Conservation (phyloP, 2,113 vertebrate species). For the Xiphias gladius region DNA sequence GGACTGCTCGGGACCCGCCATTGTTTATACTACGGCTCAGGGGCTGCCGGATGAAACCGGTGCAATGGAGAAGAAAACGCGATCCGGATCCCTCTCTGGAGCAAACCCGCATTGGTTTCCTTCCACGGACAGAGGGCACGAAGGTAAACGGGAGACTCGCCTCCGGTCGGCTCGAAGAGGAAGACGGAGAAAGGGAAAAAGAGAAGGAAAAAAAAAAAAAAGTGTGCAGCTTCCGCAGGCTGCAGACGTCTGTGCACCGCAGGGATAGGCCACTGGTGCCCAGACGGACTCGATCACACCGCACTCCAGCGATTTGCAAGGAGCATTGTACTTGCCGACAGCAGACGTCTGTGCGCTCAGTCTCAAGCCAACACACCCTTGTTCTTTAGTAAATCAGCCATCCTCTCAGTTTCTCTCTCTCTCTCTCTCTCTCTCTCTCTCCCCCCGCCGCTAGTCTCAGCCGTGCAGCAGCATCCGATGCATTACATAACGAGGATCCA, state of each 20-base stretch:
- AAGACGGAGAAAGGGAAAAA: too few relatives aligned
- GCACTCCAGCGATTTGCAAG: not conserved
- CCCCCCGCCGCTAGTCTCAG: conserved; percentile 1
- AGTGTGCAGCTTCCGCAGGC: conserved; percentile 26
- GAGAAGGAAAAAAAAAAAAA: not conserved
- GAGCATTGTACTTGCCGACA: not conserved
- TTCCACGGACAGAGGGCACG: conserved; percentile 23
- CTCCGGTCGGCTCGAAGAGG: conserved; percentile 46
- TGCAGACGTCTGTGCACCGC: conserved; percentile 58
- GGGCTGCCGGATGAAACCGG: conserved; percentile 20
- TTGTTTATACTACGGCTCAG: conserved; percentile 60
- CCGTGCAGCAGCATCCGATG: conserved; percentile 38
- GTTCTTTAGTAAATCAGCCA: conserved; percentile 31
- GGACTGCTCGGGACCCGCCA: conserved; percentile 87
- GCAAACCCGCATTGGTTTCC: conserved; percentile 70
- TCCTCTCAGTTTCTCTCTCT: not conserved
- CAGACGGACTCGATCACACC: conserved; percentile 30
- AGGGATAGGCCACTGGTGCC: conserved; percentile 57
- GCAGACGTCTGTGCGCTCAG: conserved; percentile 7
- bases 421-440: too few relatives aligned
- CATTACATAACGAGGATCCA: conserved; percentile 72
- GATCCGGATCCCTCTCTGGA: conserved; percentile 29
- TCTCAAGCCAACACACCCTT: not conserved
- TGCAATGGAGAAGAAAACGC: conserved; percentile 2
- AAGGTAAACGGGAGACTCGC: conserved; percentile 34